phyloP scores from a whole-genome alignment of 2,888 invertebrate species.

The Campoletis raptor region DNA sequence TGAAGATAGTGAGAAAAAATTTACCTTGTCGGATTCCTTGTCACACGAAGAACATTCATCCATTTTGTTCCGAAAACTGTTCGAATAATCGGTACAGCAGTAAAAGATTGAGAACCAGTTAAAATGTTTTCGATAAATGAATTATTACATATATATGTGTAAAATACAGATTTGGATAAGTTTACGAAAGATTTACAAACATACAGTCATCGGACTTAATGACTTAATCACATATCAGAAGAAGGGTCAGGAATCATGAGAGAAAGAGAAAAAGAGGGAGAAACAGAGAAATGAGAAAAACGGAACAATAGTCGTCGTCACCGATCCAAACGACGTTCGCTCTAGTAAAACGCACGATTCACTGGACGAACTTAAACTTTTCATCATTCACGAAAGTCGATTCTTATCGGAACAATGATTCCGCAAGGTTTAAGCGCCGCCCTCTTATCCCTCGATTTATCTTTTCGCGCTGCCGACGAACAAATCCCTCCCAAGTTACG shows the following conservation, averaged over 20 bases:
- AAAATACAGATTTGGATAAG: background rate
- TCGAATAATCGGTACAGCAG: background rate
- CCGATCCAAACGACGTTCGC: slow-evolving; percentile 26
- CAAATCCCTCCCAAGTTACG: background rate
- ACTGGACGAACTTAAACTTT: slow-evolving; percentile 20
- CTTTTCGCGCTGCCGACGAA: background rate
- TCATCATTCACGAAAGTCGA: slow-evolving; percentile 33
- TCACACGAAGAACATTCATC: slow-evolving; percentile 11
- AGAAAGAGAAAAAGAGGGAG: background rate
- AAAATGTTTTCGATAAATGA: background rate
- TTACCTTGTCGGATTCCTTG: slow-evolving; percentile 46
- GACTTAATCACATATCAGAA: background rate
- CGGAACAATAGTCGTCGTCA: slow-evolving; percentile 9
- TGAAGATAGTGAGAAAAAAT: background rate
- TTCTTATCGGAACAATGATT: slow-evolving; percentile 26
- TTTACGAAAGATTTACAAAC: background rate
- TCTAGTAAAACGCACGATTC: slow-evolving; percentile 23
- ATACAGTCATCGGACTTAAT: background rate
- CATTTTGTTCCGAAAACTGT: background rate
- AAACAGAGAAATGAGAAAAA: background rate
- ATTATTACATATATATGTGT: background rate
- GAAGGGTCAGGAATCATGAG: background rate
- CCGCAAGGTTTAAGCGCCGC: slow-evolving; percentile 27
- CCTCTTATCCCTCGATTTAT: slow-evolving; percentile 42
- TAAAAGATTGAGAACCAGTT: background rate